phyloP scores from a whole-genome alignment of 2,113 vertebrate species.

The Trogon surrucura region DNA sequence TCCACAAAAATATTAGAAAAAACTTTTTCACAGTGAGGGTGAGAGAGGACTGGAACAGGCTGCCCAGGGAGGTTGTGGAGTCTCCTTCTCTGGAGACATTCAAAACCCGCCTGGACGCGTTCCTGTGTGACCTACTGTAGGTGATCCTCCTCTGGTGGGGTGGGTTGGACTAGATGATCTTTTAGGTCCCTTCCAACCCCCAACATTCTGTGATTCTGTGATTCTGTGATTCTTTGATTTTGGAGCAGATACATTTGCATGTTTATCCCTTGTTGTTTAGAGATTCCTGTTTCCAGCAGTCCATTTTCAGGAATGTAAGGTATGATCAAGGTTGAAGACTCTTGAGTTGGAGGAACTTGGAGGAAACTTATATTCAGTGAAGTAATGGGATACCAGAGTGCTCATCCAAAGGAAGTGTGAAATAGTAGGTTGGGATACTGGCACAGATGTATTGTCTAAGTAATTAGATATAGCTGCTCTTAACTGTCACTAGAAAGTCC shows the following conservation, averaged over 20 bases:
- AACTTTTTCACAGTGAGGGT: too few species aligned
- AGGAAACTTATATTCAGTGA: background rate
- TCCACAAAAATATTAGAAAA: too few species aligned
- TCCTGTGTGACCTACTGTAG: too few species aligned
- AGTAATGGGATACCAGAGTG: background rate
- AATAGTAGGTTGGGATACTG: background rate
- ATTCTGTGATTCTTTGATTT: background rate
- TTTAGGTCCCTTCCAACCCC: too few species aligned
- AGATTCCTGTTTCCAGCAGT: background rate
- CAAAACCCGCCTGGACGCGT: too few species aligned
- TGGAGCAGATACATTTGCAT: background rate
- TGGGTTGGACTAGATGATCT: too few species aligned
- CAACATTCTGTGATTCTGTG: too few species aligned
- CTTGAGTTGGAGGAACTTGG: background rate
- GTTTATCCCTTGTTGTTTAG: background rate
- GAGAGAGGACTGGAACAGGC: too few species aligned
- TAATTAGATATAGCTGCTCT: background rate
- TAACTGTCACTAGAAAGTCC: background rate
- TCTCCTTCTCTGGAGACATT: too few species aligned
- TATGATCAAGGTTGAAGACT: background rate
- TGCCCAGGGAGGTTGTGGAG: too few species aligned
- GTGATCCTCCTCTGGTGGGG: too few species aligned
- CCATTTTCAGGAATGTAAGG: background rate
- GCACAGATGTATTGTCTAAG: background rate
- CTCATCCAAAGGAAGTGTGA: background rate